Evolutionary conservation across 2,888 invertebrate species (phyloP).

Genomic region (Polydrusus pterygomalis): DNA sequence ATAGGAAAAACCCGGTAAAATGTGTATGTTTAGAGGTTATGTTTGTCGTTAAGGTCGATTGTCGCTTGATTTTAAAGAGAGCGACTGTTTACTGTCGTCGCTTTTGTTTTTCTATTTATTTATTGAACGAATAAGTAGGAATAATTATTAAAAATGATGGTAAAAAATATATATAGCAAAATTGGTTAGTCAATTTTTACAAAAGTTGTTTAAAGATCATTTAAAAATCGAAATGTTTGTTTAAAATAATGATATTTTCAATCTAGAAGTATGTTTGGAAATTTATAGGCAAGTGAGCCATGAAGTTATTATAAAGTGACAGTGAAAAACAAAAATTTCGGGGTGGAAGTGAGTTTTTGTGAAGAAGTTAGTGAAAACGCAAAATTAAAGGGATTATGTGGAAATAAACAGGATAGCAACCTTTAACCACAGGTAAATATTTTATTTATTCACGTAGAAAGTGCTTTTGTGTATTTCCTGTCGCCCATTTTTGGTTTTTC

Average conservation of each 20-base stretch:
- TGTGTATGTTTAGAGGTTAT: conserved; percentile 65
- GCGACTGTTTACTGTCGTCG: conserved; percentile 59
- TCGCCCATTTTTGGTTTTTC: conserved; percentile 7
- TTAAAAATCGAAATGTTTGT: conserved; percentile 28
- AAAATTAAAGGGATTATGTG: conserved; percentile 42
- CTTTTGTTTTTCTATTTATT: conserved; percentile 61
- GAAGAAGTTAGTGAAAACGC: conserved; percentile 29
- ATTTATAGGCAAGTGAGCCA: conserved; percentile 55
- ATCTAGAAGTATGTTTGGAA: background rate
- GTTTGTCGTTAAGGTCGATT: conserved; percentile 65
- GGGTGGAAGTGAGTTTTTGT: conserved; percentile 47
- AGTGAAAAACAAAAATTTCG: conserved; percentile 59
- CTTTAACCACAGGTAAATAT: conserved; percentile 34
- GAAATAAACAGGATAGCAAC: conserved; percentile 40
- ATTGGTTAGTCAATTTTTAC: conserved; percentile 2
- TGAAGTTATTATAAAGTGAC: conserved; percentile 59
- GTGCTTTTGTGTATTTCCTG: background rate
- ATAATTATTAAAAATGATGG: conserved; percentile 32
- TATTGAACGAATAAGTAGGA: conserved; percentile 14
- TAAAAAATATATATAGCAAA: background rate
- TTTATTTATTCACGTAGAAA: background rate
- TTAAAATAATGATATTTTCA: conserved; percentile 38
- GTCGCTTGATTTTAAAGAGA: conserved; percentile 60
- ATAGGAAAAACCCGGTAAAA: conserved; percentile 63
- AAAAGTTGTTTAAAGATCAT: background rate